Percentiles rank a stretch among this genome's conserved stretches.
Evolutionary conservation across 2,113 vertebrate species (phyloP).

Genomic region (Psammodynastes pulverulentus): DNA sequence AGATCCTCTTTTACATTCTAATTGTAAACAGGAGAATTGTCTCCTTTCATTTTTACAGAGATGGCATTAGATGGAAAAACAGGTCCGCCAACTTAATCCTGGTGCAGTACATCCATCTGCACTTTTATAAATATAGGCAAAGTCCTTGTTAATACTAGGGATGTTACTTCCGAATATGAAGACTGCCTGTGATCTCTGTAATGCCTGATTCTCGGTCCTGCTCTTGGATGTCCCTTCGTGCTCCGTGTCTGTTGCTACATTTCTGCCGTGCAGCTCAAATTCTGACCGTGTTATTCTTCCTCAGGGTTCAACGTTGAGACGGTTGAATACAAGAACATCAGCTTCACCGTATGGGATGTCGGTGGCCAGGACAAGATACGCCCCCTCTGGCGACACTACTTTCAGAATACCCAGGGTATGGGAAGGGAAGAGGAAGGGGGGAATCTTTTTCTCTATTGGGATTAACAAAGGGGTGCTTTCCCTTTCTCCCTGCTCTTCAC

Average conservation of each 20-base stretch:
- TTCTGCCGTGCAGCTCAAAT: background rate
- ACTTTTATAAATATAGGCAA: background rate
- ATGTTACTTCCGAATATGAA: background rate
- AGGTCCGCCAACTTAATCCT: background rate
- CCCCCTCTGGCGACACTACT: conserved; percentile 97
- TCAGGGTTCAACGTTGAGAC: conserved; percentile 97
- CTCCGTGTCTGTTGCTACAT: no score
- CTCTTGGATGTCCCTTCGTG: background rate
- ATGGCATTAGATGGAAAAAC: background rate
- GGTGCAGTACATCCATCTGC: background rate
- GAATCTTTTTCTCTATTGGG: no score
- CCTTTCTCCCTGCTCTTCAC: background rate
- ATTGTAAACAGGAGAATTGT: background rate
- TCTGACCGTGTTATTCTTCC: conserved; percentile 19
- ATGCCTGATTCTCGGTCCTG: background rate
- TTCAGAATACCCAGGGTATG: conserved; percentile 98
- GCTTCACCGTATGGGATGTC: conserved; percentile 98
- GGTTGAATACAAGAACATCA: conserved; percentile 99
- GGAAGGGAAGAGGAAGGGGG: background rate
- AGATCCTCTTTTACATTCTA: background rate
- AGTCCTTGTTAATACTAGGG: background rate
- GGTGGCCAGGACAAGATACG: conserved; percentile 99
- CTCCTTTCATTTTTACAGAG: background rate
- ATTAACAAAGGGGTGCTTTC: background rate
- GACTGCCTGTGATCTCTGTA: background rate